Conservation (phyloP, 2,888 invertebrate species). For the Agonopterix heracliana region DNA sequence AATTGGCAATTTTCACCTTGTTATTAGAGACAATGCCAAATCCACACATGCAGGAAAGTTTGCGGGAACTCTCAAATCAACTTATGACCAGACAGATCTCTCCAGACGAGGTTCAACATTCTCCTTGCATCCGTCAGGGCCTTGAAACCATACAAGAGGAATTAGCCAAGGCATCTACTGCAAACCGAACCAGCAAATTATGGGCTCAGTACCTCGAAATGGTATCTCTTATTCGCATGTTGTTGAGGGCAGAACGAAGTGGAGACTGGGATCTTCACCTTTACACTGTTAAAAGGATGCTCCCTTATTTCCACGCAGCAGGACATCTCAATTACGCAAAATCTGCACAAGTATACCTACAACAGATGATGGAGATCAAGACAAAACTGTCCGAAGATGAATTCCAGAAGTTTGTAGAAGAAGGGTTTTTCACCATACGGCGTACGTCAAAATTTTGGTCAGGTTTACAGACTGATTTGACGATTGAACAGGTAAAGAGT, state of each 20-base stretch:
- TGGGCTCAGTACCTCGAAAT: background rate
- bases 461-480: conserved; percentile 41
- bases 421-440: background rate
- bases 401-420: background rate
- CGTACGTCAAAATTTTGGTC: conserved; percentile 22
- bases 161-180: no score
- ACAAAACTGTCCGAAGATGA: background rate
- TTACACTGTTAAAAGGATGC: conserved; percentile 34
- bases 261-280: conserved; percentile 44
- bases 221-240: conserved; percentile 31
- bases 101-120: no score
- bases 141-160: no score
- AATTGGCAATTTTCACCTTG: no score
- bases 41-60: no score
- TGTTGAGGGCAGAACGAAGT: conserved; percentile 41
- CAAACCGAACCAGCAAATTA: background rate
- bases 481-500: background rate
- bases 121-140: no score
- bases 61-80: no score
- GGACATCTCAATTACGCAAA: background rate
- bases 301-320: conserved; percentile 36
- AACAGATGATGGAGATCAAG: background rate
- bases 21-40: no score
- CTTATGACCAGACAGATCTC: no score
- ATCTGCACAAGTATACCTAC: background rate